Evolutionary conservation across 1,140 invertebrate genomes (phyloP).

Genomic region (Pseudomyrmex flavicornis): DNA sequence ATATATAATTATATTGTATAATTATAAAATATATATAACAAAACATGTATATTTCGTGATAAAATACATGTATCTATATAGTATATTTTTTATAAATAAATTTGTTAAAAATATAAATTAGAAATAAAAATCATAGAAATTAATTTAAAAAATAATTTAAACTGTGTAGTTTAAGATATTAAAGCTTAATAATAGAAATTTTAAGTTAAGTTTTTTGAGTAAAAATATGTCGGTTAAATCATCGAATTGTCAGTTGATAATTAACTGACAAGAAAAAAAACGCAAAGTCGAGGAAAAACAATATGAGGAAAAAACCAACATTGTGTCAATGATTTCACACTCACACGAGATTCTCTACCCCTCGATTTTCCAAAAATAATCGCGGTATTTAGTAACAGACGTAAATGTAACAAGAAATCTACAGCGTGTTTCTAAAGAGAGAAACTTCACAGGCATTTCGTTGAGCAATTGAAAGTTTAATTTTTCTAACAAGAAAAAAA

Average conservation of each 20-base stretch:
- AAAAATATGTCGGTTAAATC: background rate
- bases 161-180: too few relatives aligned
- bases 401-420: background rate
- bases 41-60: too few relatives aligned
- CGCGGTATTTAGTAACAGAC: slow-evolving; percentile 14
- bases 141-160: too few relatives aligned
- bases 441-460: background rate
- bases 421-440: slow-evolving; percentile 2
- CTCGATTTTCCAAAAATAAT: slow-evolving; percentile 31
- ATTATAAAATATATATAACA: too few relatives aligned
- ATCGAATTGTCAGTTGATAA: slow-evolving; percentile 24
- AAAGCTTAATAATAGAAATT: too few relatives aligned
- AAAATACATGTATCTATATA: too few relatives aligned
- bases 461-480: background rate
- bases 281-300: background rate
- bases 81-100: too few relatives aligned
- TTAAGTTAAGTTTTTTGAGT: too few relatives aligned
- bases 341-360: background rate
- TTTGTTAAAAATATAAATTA: too few relatives aligned
- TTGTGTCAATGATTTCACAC: slow-evolving; percentile 4
- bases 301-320: slow-evolving; percentile 10
- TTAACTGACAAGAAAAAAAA: background rate
- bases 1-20: too few relatives aligned
- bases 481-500: background rate
- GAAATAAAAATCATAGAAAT: too few relatives aligned